Conservation (phyloP, 2,113 vertebrate species). For the rabbit (Oryctolagus cuniculus) region mOryCun1.1 NC_091434.1:172036501-172037000, state of each 20-base stretch:
- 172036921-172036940: background rate
- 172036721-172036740: background rate
- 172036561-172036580: background rate
- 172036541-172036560: background rate
- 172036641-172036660: background rate
- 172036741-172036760: slow-evolving; percentile 58
- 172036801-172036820: background rate
- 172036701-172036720: slow-evolving; percentile 36
- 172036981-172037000: background rate
- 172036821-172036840: slow-evolving; percentile 27
- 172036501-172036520: background rate
- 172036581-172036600: background rate
- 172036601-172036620: background rate
- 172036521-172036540: background rate
- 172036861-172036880: background rate
- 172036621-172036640: background rate
- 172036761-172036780: background rate
- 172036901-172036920: background rate
- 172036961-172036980: background rate
- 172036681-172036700: background rate
- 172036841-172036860: background rate
- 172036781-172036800: slow-evolving; percentile 33
- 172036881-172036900: background rate
- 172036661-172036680: background rate
- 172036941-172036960: slow-evolving; percentile 13